Conservation (phyloP, 1,140 invertebrate species). For the Aleiodes sp. region DNA sequence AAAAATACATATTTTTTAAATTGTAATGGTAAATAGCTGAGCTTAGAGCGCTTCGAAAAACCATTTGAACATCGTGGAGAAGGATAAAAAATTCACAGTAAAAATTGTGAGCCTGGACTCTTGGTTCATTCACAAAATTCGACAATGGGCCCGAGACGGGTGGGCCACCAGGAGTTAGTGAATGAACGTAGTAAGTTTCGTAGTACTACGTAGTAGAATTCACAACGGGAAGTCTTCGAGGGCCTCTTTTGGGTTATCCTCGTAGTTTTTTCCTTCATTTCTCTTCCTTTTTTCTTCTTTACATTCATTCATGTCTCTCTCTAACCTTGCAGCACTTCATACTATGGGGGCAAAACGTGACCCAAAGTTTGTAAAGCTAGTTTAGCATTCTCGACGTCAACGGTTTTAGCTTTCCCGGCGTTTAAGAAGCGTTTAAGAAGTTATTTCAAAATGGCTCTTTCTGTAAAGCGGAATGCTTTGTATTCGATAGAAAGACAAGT, state of each 20-base stretch:
- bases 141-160: slow-evolving; percentile 34
- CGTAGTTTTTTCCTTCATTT: slow-evolving; percentile 23
- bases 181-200: slow-evolving; percentile 59
- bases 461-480: no score
- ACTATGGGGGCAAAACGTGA: slow-evolving; percentile 16
- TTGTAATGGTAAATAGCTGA: slow-evolving; percentile 26
- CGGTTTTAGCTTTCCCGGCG: slow-evolving; percentile 26
- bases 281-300: slow-evolving; percentile 18
- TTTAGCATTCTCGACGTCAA: slow-evolving; percentile 15
- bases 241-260: slow-evolving; percentile 29
- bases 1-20: slow-evolving; percentile 7
- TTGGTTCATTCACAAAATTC: slow-evolving; percentile 51
- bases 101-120: background rate
- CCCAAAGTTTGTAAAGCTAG: slow-evolving; percentile 29
- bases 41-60: slow-evolving; percentile 27
- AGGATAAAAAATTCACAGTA: background rate
- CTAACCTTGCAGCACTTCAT: background rate
- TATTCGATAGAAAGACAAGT: no score
- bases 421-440: slow-evolving; percentile 57
- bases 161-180: slow-evolving; percentile 33
- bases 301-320: slow-evolving; percentile 3
- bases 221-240: slow-evolving; percentile 27
- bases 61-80: slow-evolving; percentile 19
- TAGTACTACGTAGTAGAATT: slow-evolving; percentile 39
- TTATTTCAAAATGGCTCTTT: slow-evolving; percentile 42